These are phyloP conservation scores for Callyntrura guangdongensis DNA, from an alignment of 2,888 invertebrate species.

Conservation along the genomic window DNA sequence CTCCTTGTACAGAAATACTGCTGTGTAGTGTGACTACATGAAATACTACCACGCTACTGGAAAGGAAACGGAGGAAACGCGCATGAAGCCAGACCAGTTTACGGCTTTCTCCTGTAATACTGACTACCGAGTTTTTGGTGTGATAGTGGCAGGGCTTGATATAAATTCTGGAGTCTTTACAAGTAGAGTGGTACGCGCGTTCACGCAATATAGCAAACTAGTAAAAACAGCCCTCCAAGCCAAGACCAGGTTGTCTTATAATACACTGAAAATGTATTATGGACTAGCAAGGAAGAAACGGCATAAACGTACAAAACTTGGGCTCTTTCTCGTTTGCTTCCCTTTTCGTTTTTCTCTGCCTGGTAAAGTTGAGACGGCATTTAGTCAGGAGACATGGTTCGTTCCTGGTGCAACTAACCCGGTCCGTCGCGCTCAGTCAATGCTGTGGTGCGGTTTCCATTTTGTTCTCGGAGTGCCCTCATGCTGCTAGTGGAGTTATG, in stretches of 20 bases:
- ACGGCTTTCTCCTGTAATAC: conserved; percentile 52
- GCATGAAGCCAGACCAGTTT: conserved; percentile 71
- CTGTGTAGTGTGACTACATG: not conserved
- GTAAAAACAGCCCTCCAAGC: not conserved
- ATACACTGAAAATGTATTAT: conserved; percentile 66
- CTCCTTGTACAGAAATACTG: not conserved
- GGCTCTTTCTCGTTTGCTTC: conserved; percentile 18
- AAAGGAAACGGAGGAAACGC: conserved; percentile 68
- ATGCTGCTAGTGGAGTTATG: not conserved
- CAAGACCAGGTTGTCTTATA: conserved; percentile 44
- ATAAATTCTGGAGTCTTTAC: not conserved
- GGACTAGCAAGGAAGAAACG: conserved; percentile 41
- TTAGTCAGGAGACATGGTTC: conserved; percentile 80
- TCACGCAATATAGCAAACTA: conserved; percentile 27
- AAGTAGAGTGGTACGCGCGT: not conserved
- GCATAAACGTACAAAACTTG: not conserved
- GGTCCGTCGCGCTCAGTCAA: conserved; percentile 63
- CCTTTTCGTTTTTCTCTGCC: conserved; percentile 61
- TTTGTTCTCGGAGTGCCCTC: conserved; percentile 77
- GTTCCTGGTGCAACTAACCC: conserved; percentile 80
- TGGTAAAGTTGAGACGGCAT: conserved; percentile 77
- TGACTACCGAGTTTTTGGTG: not conserved
- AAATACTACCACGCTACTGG: conserved; percentile 16
- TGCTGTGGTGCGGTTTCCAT: conserved; percentile 39
- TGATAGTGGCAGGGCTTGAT: not conserved